These are phyloP conservation scores for Ceuthmochares aereus DNA, from an alignment of 2,113 vertebrate genomes.

Conservation along the genomic window DNA sequence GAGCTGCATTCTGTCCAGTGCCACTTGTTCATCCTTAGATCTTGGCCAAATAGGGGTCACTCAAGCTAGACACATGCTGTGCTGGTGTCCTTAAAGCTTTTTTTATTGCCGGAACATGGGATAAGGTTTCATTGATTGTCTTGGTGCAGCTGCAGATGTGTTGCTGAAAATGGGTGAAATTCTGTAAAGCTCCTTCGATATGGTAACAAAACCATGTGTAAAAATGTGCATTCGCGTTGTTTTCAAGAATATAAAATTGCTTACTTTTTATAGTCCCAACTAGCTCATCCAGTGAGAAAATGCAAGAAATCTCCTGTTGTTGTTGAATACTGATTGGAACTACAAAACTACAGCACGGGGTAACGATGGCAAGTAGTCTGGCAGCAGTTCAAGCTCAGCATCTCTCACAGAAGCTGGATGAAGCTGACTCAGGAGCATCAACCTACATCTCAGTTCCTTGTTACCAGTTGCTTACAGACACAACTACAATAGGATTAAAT, in stretches of 20 bases:
- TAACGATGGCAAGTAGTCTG: not conserved
- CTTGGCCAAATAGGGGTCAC: not conserved
- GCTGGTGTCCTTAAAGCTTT: not conserved
- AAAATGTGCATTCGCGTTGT: not conserved
- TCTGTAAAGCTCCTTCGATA: not conserved
- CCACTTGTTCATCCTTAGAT: not conserved
- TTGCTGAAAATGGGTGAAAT: not conserved
- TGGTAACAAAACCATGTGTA: not conserved
- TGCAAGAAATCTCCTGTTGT: not conserved
- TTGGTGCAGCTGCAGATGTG: not conserved
- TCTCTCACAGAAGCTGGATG: not conserved
- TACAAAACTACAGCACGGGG: not conserved
- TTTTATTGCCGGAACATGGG: not conserved
- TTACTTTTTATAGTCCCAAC: not conserved
- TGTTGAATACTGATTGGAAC: slow-evolving; percentile 7
- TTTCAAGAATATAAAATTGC: not conserved
- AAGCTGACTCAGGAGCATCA: not conserved
- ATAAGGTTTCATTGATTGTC: not conserved
- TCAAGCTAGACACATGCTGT: not conserved
- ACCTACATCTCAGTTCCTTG: not conserved
- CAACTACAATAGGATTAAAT: not conserved
- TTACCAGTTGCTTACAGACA: not conserved
- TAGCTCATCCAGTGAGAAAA: not conserved
- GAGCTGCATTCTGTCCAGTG: not conserved
- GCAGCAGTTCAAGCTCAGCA: not conserved